Evolutionary conservation across 2,113 vertebrate genomes (phyloP).

Genomic region (Bagarius yarrelli): DNA sequence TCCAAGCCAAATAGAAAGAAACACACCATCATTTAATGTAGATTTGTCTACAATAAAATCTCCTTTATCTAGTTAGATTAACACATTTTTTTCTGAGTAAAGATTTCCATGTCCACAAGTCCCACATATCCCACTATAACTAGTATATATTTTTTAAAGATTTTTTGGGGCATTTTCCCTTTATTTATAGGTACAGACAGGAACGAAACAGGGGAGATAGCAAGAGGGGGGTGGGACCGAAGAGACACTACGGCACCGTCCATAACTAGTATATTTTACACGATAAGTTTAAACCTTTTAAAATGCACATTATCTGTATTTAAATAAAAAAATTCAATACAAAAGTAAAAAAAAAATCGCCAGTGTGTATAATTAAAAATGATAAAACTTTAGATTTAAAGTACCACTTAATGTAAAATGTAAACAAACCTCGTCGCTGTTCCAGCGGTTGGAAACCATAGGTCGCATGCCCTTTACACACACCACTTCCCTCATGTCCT

Average conservation of each 20-base stretch:
- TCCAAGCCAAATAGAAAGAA: background rate
- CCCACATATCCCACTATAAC: background rate
- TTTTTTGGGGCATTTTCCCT: too few relatives aligned
- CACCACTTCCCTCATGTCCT: conserved; percentile 96
- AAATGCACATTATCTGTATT: background rate
- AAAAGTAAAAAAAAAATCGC: background rate
- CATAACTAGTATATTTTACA: background rate
- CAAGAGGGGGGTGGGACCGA: too few relatives aligned
- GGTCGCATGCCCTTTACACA: conserved; percentile 92
- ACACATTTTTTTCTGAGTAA: background rate
- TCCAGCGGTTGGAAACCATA: conserved; percentile 92
- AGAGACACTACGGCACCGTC: too few relatives aligned
- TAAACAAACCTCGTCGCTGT: conserved; percentile 85
- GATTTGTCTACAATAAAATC: too few relatives aligned
- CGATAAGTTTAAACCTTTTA: background rate
- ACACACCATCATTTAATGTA: too few relatives aligned
- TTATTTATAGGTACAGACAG: too few relatives aligned
- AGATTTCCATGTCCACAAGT: background rate
- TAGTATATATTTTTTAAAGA: too few relatives aligned
- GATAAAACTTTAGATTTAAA: background rate
- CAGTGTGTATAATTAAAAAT: background rate
- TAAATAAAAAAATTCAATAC: background rate
- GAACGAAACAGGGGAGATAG: too few relatives aligned
- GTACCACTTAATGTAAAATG: background rate
- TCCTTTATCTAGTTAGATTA: too few relatives aligned